Conservation (phyloP, 2,888 invertebrate genomes). For the Hanleya hanleyi region DNA sequence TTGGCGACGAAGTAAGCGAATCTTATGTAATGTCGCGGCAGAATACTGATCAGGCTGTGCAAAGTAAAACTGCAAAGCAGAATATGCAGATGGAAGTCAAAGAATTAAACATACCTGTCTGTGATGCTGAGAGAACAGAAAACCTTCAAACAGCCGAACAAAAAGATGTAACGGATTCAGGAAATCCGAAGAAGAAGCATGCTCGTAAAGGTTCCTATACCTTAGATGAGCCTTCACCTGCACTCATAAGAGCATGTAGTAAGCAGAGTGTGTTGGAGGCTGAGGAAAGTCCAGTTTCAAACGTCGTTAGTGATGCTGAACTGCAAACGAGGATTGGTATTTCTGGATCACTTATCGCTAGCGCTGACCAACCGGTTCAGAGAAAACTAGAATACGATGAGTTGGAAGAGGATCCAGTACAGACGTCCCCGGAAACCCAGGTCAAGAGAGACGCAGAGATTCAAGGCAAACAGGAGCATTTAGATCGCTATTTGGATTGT, state of each 20-base stretch:
- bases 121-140: too few species aligned
- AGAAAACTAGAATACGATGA: conserved; percentile 27
- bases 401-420: conserved; percentile 14
- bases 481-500: conserved; percentile 63
- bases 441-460: conserved; percentile 41
- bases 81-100: too few species aligned
- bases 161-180: too few species aligned
- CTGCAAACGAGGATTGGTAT: not conserved
- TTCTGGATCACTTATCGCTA: not conserved
- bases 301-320: not conserved
- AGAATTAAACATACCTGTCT: not conserved
- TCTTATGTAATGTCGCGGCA: not conserved
- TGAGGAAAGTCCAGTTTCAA: not conserved
- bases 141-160: not conserved
- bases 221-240: conserved; percentile 84
- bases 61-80: too few species aligned
- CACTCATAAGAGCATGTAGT: conserved; percentile 73
- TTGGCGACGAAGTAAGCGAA: not conserved
- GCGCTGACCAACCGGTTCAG: not conserved
- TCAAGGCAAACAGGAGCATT: conserved; percentile 67
- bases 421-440: conserved; percentile 6
- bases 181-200: conserved; percentile 24
- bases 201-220: conserved; percentile 86
- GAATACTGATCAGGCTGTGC: not conserved
- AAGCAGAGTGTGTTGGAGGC: not conserved